phyloP scores from a whole-genome alignment of 2,888 invertebrate genomes.

The Leucophenga maculata region DNA sequence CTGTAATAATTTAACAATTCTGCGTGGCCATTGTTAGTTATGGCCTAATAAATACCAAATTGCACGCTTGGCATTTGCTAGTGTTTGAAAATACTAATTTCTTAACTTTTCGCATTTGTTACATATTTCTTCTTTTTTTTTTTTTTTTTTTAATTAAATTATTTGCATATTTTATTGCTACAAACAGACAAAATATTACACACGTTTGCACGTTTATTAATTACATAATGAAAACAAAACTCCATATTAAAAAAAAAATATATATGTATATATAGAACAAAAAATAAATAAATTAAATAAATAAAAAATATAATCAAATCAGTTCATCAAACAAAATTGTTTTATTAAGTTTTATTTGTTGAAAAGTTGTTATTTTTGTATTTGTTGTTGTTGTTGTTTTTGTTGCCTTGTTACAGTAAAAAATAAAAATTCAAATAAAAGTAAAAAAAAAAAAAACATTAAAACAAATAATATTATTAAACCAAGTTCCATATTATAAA shows the following conservation, averaged over 20 bases:
- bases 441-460: not conserved
- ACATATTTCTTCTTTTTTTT: not conserved
- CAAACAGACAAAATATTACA: not conserved
- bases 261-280: slow-evolving; percentile 35
- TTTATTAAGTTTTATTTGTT: slow-evolving; percentile 4
- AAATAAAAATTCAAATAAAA: no score
- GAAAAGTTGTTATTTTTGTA: not conserved
- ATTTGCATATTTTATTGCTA: not conserved
- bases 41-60: no score
- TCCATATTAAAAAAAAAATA: slow-evolving; percentile 42
- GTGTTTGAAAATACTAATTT: no score
- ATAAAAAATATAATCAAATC: slow-evolving; percentile 1
- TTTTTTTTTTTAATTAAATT: not conserved
- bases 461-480: slow-evolving; percentile 31
- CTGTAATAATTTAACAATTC: no score
- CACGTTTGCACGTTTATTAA: not conserved
- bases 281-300: slow-evolving; percentile 25
- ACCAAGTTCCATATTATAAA: slow-evolving; percentile 24
- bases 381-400: slow-evolving; percentile 11
- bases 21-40: no score
- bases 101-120: no score
- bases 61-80: no score
- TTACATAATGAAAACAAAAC: slow-evolving; percentile 19
- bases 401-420: not conserved
- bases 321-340: not conserved